Evolutionary conservation across 2,797 vertebrate species (phyloP), one percentile per base, ranked within the genome.

Genomic region (Anguilla marmorata): DNA sequence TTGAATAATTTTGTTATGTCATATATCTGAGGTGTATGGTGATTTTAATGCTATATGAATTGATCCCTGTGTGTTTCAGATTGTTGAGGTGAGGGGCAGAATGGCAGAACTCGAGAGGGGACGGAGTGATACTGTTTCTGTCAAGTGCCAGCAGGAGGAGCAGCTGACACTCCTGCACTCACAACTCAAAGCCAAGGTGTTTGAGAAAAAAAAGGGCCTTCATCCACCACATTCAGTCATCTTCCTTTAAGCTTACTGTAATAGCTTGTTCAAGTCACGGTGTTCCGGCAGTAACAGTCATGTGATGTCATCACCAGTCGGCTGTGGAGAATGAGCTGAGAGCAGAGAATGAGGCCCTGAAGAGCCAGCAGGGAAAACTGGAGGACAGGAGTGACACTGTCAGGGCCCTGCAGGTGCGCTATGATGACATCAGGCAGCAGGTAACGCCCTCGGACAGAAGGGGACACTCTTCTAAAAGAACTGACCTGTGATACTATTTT

Each of bases 151-250:
- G 66, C 93, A 92, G 80, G 93, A 96, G 45, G 95, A 96, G 90
- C 95, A 94, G 87, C 90, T 94, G 89, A 85, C 87, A 85, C 11
- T 87, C 56, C 94, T 96, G 33, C 91, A 91, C 90, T 93, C 94
- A 88, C 93, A 95, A 89, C 94, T 98, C 0, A 86, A 87, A 92
- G 93, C 93, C 85, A 94, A 97, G 96, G 97, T 97, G 92, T 37
- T 82, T 63, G 0, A 2, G 48, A 1, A 58, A 48, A 21, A 19
- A 21, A 19, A 1, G 45, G 1, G 48, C 0, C 0, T 86, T 21
- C 86, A 86, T 85, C 9, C 37, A 85, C 45, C 27, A 30, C 85
- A 54, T 24, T 4, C 50, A 24, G 27, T 87, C 37, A 52, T 63
- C 50, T 9, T 86, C 2, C 37, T n/a, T 86, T 52, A 7, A 52